Evolutionary conservation across 2,113 vertebrate species (phyloP).

Genomic region (Oxyura jamaicensis): DNA sequence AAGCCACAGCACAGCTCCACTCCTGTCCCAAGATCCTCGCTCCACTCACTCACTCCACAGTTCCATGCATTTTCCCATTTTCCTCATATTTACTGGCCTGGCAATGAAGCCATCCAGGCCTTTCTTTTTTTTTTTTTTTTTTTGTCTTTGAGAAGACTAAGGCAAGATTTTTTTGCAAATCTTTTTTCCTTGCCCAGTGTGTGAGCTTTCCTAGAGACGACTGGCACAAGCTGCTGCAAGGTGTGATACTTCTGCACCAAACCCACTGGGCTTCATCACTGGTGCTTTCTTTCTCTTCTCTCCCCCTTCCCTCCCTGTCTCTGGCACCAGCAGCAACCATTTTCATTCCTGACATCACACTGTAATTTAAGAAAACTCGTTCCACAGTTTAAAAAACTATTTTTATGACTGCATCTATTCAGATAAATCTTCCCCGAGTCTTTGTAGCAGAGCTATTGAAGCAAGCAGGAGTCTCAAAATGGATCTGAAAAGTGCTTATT

Average conservation of each 20-base stretch:
- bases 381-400: background rate
- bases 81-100: background rate
- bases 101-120: background rate
- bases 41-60: background rate
- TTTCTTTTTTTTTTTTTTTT: background rate
- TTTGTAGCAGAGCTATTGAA: slow-evolving; percentile 4
- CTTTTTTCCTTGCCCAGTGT: background rate
- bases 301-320: background rate
- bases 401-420: background rate
- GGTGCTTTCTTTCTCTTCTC: slow-evolving; percentile 22
- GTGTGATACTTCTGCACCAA: background rate
- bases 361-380: background rate
- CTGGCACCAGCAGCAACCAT: background rate
- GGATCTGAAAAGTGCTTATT: slow-evolving; percentile 17
- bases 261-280: background rate
- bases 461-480: background rate
- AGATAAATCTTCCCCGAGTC: background rate
- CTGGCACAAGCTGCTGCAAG: background rate
- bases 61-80: background rate
- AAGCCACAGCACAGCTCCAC: background rate
- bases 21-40: background rate
- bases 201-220: background rate
- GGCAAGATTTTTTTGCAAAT: background rate
- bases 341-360: background rate
- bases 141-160: background rate